A percentile compares a stretch with the other conserved stretches of the same genome.
Evolutionary conservation across 2,888 invertebrate species (phyloP).

Genomic region (Cataglyphis rosenhaueri): DNA sequence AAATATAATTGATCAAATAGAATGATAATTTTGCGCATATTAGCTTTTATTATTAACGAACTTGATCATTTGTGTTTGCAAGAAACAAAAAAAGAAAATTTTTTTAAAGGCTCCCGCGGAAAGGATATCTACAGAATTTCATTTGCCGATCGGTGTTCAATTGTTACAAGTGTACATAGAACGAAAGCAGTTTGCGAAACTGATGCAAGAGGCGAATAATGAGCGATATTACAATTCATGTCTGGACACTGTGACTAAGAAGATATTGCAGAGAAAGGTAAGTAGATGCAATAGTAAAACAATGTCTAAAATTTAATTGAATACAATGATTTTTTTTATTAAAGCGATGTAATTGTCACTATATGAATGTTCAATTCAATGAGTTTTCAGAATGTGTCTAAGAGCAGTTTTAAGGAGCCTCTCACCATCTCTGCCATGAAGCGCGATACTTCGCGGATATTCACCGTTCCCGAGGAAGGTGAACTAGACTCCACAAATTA

Average conservation of each 20-base stretch:
- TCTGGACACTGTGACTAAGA: conserved; percentile 72
- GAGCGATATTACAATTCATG: conserved; percentile 77
- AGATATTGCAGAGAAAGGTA: conserved; percentile 76
- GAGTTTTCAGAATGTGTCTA: conserved; percentile 85
- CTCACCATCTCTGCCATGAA: conserved; percentile 88
- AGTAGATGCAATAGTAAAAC: background rate
- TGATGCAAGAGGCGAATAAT: conserved; percentile 77
- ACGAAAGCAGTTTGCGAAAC: conserved; percentile 86
- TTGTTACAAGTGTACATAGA: conserved; percentile 92
- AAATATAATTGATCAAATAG: background rate
- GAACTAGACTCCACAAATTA: conserved; percentile 79
- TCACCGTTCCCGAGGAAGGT: conserved; percentile 93
- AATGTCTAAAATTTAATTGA: background rate
- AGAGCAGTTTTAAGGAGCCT: conserved; percentile 86
- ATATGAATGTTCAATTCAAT: background rate
- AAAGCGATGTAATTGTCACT: background rate
- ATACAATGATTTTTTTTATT: background rate
- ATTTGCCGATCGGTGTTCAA: conserved; percentile 93
- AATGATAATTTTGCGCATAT: background rate
- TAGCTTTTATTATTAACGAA: background rate
- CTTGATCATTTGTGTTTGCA: background rate
- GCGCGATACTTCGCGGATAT: conserved; percentile 92
- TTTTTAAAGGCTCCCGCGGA: conserved; percentile 89
- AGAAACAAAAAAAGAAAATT: background rate
- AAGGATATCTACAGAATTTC: conserved; percentile 88